These are phyloP conservation scores for Pseudococcus jackbeardsleyi DNA, from an alignment of 2,888 invertebrate species.

Conservation along the genomic window DNA sequence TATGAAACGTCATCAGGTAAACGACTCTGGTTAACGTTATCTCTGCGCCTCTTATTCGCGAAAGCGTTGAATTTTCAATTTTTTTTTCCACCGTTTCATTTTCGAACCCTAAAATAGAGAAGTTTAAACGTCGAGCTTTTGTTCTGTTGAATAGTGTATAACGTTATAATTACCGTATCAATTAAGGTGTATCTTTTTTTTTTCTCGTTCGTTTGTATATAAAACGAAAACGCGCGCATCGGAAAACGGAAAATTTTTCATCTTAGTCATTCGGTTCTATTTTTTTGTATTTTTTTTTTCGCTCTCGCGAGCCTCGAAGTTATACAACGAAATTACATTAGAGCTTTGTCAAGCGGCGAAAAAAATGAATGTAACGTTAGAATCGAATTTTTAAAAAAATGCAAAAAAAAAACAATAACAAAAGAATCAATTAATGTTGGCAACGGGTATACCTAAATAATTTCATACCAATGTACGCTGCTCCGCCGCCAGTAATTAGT, in stretches of 20 bases:
- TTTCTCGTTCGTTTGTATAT: background rate
- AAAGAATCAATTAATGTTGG: conserved; percentile 61
- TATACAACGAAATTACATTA: conserved; percentile 63
- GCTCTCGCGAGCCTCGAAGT: background rate
- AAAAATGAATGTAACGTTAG: conserved; percentile 49
- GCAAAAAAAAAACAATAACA: conserved; percentile 56
- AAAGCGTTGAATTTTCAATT: conserved; percentile 44
- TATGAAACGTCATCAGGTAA: conserved; percentile 63
- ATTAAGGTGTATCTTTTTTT: conserved; percentile 56
- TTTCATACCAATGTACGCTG: conserved; percentile 49
- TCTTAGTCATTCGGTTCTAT: conserved; percentile 53
- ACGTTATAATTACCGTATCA: conserved; percentile 63
- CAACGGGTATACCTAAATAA: conserved; percentile 32
- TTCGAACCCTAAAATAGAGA: conserved; percentile 19
- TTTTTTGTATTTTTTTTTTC: background rate
- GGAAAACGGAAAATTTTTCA: conserved; percentile 54
- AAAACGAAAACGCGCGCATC: background rate
- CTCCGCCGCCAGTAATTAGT: conserved; percentile 57
- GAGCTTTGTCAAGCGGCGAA: conserved; percentile 52
- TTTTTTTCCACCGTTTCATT: conserved; percentile 36
- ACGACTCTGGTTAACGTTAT: conserved; percentile 57
- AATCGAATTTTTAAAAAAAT: conserved; percentile 32
- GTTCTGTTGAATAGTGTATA: conserved; percentile 48
- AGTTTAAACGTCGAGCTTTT: conserved; percentile 32
- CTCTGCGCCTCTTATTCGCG: background rate